Evolutionary conservation across 2,797 vertebrate species (phyloP).

Genomic region (Epinephelus awoara): DNA sequence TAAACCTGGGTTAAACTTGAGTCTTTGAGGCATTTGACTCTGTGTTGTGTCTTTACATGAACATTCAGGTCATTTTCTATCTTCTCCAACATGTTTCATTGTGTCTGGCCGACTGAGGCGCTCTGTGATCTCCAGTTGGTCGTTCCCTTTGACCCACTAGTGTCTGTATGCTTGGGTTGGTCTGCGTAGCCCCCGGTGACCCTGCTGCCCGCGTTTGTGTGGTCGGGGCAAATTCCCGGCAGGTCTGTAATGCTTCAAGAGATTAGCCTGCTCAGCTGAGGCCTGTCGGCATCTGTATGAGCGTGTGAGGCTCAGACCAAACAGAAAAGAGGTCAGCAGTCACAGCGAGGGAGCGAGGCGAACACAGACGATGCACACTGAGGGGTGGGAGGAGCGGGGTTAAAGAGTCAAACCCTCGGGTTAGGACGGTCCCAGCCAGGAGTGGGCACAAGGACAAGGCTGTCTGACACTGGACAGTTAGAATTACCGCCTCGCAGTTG

Average conservation of each 20-base stretch:
- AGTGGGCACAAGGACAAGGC: slow-evolving; percentile 13
- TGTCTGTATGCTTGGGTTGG: slow-evolving; percentile 42
- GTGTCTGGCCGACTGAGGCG: slow-evolving; percentile 14
- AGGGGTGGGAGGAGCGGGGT: slow-evolving; percentile 27
- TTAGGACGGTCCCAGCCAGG: not conserved
- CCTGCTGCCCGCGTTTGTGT: slow-evolving; percentile 59
- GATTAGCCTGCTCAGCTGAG: slow-evolving; percentile 84
- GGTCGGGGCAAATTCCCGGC: slow-evolving; percentile 79
- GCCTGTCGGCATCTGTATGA: slow-evolving; percentile 52
- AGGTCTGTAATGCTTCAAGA: slow-evolving; percentile 78
- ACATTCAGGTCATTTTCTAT: slow-evolving; percentile 15
- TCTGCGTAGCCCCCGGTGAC: slow-evolving; percentile 44
- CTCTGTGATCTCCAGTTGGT: slow-evolving; percentile 42
- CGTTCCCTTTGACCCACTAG: slow-evolving; percentile 52
- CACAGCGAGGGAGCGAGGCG: slow-evolving; percentile 29
- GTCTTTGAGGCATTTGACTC: not conserved
- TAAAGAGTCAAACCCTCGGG: slow-evolving; percentile 18
- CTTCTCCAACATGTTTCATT: slow-evolving; percentile 19
- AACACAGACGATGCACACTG: slow-evolving; percentile 22
- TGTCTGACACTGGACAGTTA: not conserved
- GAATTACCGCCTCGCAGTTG: too few species aligned
- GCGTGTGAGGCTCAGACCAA: slow-evolving; percentile 48
- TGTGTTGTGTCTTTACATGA: slow-evolving; percentile 11
- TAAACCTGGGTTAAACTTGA: slow-evolving; percentile 33
- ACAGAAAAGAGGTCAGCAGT: slow-evolving; percentile 73